Base-by-base conservation (phyloP, 2,888 invertebrate genomes). In the Agonopterix arenella region DNA sequence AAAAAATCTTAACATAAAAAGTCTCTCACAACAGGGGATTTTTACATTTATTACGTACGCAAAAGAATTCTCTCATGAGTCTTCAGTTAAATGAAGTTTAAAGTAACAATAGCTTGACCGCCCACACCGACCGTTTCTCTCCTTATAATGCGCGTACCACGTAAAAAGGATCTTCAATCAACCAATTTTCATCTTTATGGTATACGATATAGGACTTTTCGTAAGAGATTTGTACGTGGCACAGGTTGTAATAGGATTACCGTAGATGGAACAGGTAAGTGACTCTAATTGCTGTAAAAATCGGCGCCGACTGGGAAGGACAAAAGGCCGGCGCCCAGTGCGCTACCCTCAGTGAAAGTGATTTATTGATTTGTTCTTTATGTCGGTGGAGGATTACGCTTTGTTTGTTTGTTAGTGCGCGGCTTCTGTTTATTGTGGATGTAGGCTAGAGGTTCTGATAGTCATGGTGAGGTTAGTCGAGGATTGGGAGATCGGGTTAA, bases 231-330 rank as follows among this genome's bases (percentile, higher is more conserved):
- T 28, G 5, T 28, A 5, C 28, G 28, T 28, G 28, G 28, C 5
- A 28, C 7, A 28, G 28, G 28, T 28, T 40, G 64, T 85, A 85
- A 88, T 86, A 86, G 86, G 86, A 85, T 85, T 85, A 86, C 76
- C 67, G 61, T 68, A 58, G 69, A 72, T 73, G 74, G 76, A 71
- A 71, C 85, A 86, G 88, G 88, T 88, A 89, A 86, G 77, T 85
- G 83, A 80, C 80, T 83, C 76, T 86, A 88, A 89, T 88, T 89
- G 86, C 83, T 84, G 84, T 85, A 80, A 84, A 84, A 85, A 85
- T 83, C 80, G 76, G 74, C 76, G 76, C 84, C 83, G 82, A 84
- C 83, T 78, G 73, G 44, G 56, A 52, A 58, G 73, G 64, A 84
- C 82, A 83, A 80, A 80, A 68, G 28, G 70, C 63, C 69, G 81